Percentiles rank a stretch among this genome's conserved stretches.
Evolutionary conservation across 2,797 vertebrate species (phyloP).

Genomic region (Sebastes goodei): DNA sequence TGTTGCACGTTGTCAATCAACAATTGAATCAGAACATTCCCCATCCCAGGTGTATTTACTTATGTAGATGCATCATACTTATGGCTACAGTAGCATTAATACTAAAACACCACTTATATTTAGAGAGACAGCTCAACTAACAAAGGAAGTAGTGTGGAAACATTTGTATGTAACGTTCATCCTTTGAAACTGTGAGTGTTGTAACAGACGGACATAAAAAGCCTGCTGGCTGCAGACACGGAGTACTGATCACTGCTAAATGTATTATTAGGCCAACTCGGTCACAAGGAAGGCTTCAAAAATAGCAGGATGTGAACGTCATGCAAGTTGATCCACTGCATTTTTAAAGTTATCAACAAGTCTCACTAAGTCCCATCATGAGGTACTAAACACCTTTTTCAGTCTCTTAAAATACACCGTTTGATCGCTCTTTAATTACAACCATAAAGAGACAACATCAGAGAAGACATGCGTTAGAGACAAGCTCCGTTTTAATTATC

Average conservation of each 20-base stretch:
- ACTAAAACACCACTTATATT: neutral
- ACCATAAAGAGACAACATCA: too few relatives aligned
- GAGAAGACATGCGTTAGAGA: neutral
- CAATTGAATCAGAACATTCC: neutral
- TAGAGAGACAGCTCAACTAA: neutral
- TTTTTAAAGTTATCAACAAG: slow-evolving; percentile 42
- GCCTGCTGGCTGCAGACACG: neutral
- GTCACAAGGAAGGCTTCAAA: slow-evolving; percentile 54
- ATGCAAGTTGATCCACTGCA: slow-evolving; percentile 58
- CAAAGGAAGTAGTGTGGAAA: neutral
- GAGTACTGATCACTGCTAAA: slow-evolving; percentile 24
- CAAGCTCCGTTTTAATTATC: neutral
- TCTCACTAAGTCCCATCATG: neutral
- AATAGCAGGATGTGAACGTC: slow-evolving; percentile 53
- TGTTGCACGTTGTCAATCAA: neutral
- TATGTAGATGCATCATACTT: neutral
- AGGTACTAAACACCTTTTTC: neutral
- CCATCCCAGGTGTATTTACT: neutral
- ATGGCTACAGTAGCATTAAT: neutral
- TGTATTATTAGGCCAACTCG: slow-evolving; percentile 52
- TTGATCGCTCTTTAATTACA: neutral
- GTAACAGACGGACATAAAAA: neutral
- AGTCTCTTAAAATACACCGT: neutral
- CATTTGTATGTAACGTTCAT: neutral
- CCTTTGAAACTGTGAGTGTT: neutral